These are phyloP conservation scores for Conus canariensis DNA, from an alignment of 2,888 invertebrate genomes.

Conservation along the genomic window DNA sequence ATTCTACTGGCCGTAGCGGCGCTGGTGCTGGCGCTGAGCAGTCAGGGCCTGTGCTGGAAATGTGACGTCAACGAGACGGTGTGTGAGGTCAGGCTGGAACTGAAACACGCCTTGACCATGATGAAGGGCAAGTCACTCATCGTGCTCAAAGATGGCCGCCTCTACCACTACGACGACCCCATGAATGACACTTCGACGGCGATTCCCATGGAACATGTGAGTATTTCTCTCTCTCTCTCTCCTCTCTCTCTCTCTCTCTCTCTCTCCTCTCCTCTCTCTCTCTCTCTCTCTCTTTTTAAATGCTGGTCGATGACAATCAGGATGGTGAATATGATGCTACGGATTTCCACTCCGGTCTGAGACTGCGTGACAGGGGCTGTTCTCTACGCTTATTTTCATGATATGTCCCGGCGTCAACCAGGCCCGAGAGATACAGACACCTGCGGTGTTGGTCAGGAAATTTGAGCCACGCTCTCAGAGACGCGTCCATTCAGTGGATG, in stretches of 20 bases:
- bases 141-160: slow-evolving; percentile 38
- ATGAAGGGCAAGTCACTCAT: slow-evolving; percentile 45
- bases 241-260: background rate
- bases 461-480: too few species aligned
- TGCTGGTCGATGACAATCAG: too few species aligned
- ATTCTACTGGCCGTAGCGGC: background rate
- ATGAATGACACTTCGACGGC: background rate
- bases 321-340: too few species aligned
- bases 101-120: slow-evolving; percentile 48
- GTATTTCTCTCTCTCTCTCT: background rate
- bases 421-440: too few species aligned
- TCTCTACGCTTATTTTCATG: too few species aligned
- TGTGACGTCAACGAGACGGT: slow-evolving; percentile 35
- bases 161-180: slow-evolving; percentile 46
- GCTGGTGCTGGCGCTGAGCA: slow-evolving; percentile 1
- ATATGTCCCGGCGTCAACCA: too few species aligned
- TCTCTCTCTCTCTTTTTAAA: background rate
- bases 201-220: slow-evolving; percentile 18
- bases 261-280: slow-evolving; percentile 2
- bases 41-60: slow-evolving; percentile 11
- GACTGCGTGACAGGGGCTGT: too few species aligned
- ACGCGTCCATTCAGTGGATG: too few species aligned
- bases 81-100: slow-evolving; percentile 49
- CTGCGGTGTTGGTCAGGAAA: too few species aligned
- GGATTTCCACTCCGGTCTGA: too few species aligned